Percentiles rank a stretch among this genome's conserved stretches.
phyloP scores from a whole-genome alignment of 2,888 invertebrate species.

The Brassicogethes aeneus region DNA sequence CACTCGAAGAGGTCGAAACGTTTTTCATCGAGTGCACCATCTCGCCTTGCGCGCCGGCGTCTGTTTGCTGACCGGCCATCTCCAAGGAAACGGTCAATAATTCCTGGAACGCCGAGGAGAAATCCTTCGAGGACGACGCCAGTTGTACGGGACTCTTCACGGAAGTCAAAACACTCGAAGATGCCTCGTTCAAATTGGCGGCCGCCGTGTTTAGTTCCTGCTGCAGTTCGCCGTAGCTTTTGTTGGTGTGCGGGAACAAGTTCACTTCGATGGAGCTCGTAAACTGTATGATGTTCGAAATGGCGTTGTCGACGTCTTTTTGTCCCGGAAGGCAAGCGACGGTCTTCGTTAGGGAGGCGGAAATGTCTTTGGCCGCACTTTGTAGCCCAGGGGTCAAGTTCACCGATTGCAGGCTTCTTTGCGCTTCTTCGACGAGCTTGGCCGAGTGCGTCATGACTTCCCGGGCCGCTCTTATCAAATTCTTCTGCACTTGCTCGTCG shows the following conservation, averaged over 20 bases:
- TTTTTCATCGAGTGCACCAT: slow-evolving; percentile 83
- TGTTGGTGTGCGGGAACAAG: slow-evolving; percentile 66
- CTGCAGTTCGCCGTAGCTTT: slow-evolving; percentile 73
- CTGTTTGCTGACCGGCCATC: slow-evolving; percentile 75
- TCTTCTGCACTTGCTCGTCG: slow-evolving; percentile 46
- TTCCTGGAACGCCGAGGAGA: slow-evolving; percentile 69
- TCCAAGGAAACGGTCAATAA: slow-evolving; percentile 73
- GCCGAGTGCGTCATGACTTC: slow-evolving; percentile 74
- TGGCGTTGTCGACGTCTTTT: slow-evolving; percentile 84
- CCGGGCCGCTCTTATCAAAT: slow-evolving; percentile 61
- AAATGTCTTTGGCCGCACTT: slow-evolving; percentile 65
- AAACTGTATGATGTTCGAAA: slow-evolving; percentile 71
- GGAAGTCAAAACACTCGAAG: slow-evolving; percentile 72
- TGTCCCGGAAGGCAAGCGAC: slow-evolving; percentile 88
- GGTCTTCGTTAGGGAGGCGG: slow-evolving; percentile 50
- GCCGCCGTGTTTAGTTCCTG: slow-evolving; percentile 79
- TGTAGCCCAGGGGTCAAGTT: slow-evolving; percentile 58
- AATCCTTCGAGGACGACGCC: slow-evolving; percentile 66
- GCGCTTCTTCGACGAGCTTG: slow-evolving; percentile 53
- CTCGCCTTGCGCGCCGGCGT: slow-evolving; percentile 61
- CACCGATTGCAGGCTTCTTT: slow-evolving; percentile 60
- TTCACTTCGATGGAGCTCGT: slow-evolving; percentile 63
- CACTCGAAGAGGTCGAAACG: slow-evolving; percentile 80
- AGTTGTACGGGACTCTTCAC: slow-evolving; percentile 63
- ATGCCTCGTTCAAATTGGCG: slow-evolving; percentile 72